phyloP scores from a whole-genome alignment of 2,113 vertebrate genomes.

The Raja brachyura region DNA sequence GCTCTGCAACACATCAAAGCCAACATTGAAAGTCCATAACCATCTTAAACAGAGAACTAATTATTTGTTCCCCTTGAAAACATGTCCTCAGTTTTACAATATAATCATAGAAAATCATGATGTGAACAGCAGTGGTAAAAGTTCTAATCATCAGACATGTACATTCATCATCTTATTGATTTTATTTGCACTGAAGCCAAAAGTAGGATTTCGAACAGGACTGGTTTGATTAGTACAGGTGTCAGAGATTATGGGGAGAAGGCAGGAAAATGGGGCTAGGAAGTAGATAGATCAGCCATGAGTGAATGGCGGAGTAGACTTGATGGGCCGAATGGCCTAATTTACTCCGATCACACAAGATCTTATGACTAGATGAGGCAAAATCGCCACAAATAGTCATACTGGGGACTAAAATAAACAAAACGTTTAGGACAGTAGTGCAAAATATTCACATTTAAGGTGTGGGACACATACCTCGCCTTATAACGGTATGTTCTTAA shows the following conservation, averaged over 20 bases:
- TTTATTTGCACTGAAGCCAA: not conserved
- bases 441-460: too few relatives aligned
- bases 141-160: constrained; percentile 67
- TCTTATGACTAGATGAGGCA: too few relatives aligned
- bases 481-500: not conserved
- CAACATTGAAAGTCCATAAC: not conserved
- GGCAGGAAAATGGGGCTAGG: too few relatives aligned
- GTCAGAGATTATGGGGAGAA: too few relatives aligned
- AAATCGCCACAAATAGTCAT: not conserved
- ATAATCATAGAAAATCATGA: constrained; percentile 66
- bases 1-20: not conserved
- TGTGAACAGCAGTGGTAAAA: constrained; percentile 69
- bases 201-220: not conserved
- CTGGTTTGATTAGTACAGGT: too few relatives aligned
- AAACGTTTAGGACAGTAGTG: too few relatives aligned
- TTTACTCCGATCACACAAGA: too few relatives aligned
- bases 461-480: too few relatives aligned
- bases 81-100: constrained; percentile 62
- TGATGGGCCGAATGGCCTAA: too few relatives aligned
- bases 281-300: too few relatives aligned
- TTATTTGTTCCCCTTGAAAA: not conserved
- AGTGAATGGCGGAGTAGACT: too few relatives aligned
- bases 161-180: not conserved
- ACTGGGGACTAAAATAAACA: not conserved
- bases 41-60: too few relatives aligned